phyloP scores from a whole-genome alignment of 2,113 vertebrate species.

The Mandrillus leucophaeus region DNA sequence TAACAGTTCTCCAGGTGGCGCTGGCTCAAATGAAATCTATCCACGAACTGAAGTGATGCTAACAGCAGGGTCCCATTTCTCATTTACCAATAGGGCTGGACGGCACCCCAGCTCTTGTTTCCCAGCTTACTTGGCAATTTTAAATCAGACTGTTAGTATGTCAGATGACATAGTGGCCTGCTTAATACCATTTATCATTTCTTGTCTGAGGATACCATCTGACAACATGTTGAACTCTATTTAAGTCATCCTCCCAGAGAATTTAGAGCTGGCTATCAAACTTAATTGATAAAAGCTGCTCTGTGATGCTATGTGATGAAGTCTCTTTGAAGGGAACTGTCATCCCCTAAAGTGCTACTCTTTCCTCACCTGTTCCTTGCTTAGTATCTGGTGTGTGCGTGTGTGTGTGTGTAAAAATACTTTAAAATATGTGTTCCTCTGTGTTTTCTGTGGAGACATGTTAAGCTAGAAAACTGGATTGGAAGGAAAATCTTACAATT shows the following conservation, averaged over 20 bases:
- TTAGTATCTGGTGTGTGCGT: background rate
- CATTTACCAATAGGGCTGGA: fast-evolving
- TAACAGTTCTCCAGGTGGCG: background rate
- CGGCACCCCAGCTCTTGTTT: background rate
- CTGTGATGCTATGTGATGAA: background rate
- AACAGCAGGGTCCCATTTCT: background rate
- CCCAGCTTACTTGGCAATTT: background rate
- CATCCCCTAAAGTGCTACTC: background rate
- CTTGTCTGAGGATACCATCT: background rate
- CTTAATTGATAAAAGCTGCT: background rate
- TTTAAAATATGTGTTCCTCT: background rate
- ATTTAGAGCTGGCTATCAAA: background rate
- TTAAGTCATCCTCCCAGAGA: background rate
- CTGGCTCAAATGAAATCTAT: background rate
- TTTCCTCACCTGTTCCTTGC: background rate
- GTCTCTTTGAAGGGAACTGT: background rate
- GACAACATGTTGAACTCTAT: background rate
- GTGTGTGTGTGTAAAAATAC: background rate
- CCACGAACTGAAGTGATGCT: background rate
- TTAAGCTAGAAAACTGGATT: background rate
- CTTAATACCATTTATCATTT: background rate
- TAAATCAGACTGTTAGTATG: background rate
- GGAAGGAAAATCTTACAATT: background rate
- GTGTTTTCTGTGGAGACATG: background rate
- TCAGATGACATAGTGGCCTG: background rate